These are phyloP conservation scores for Dolichotis patagonum DNA, from an alignment of 2,113 vertebrate genomes.

Conservation along the genomic window DNA sequence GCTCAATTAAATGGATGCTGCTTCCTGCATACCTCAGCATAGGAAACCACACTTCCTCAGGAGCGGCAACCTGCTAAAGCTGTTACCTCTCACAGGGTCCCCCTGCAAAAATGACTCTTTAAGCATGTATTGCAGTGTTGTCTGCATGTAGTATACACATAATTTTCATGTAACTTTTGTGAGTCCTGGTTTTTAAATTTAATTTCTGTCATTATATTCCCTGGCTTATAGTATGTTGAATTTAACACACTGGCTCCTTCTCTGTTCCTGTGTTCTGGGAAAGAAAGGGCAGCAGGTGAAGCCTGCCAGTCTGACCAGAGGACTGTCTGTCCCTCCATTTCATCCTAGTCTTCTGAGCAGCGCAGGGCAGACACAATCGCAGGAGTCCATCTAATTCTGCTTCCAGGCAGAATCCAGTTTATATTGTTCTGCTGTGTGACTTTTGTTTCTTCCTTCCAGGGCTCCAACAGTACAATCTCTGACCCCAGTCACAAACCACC, in stretches of 20 bases:
- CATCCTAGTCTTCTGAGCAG: neutral
- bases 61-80: neutral
- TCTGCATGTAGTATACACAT: neutral
- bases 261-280: neutral
- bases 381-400: neutral
- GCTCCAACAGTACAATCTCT: neutral
- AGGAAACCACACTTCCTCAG: neutral
- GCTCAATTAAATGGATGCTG: neutral
- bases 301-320: accelerated
- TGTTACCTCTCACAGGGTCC: neutral
- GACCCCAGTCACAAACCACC: neutral
- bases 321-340: neutral
- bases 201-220: neutral
- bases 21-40: neutral
- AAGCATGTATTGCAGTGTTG: neutral
- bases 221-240: neutral
- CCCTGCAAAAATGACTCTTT: neutral
- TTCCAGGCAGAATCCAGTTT: neutral
- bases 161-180: neutral
- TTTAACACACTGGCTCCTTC: neutral
- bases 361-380: accelerated
- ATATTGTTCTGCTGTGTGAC: neutral
- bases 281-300: accelerated
- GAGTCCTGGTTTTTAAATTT: neutral
- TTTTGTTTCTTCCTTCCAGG: neutral